phyloP scores from a whole-genome alignment of 2,797 vertebrate species.

The Propithecus perrieri region DNA sequence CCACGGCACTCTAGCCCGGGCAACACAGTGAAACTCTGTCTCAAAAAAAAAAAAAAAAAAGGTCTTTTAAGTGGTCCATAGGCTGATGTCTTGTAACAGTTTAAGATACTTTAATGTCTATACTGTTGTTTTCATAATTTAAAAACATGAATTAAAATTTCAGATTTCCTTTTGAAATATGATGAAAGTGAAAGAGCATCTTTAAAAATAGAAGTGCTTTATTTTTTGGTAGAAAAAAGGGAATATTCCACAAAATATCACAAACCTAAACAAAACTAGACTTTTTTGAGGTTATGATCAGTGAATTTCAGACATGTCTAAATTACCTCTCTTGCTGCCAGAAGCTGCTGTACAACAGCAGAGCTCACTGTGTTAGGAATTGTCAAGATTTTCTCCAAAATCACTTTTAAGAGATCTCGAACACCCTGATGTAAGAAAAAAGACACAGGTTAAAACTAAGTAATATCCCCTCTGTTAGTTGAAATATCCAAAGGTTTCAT shows the following conservation, averaged over 20 bases:
- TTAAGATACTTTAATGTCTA: constrained; percentile 38
- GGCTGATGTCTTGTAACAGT: background rate
- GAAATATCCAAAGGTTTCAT: background rate
- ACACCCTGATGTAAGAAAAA: constrained; percentile 89
- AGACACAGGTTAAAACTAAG: constrained; percentile 15
- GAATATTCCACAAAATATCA: background rate
- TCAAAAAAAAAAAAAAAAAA: too few species aligned
- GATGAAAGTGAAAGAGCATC: background rate
- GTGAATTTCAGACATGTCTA: background rate
- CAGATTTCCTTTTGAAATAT: constrained; percentile 11
- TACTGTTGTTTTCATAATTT: background rate
- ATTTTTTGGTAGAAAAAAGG: background rate
- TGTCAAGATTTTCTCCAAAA: constrained; percentile 97
- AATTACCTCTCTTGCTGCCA: constrained; percentile 95
- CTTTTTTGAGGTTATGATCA: background rate
- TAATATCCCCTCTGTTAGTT: background rate
- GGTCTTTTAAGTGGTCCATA: background rate
- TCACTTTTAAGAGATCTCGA: constrained; percentile 94
- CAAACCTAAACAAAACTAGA: background rate
- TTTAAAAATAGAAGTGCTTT: constrained; percentile 21
- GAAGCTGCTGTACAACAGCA: constrained; percentile 96
- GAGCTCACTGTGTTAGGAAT: constrained; percentile 97
- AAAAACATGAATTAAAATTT: background rate
- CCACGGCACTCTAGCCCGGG: too few species aligned
- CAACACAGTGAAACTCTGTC: too few species aligned